Base-by-base conservation (phyloP, 2,888 invertebrate genomes). In the Eudemis profundana region DNA sequence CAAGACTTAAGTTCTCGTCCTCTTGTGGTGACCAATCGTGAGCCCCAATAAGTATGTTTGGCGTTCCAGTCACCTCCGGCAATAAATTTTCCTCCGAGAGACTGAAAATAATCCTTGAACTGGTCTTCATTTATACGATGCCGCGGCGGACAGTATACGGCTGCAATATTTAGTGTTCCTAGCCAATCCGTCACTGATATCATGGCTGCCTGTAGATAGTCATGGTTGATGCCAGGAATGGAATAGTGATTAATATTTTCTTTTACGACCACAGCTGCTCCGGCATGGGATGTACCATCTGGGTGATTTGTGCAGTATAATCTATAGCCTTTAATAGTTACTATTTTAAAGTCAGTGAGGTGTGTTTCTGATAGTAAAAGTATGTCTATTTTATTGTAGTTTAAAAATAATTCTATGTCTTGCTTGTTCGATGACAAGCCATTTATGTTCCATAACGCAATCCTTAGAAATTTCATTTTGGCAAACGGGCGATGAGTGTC, bases 381-480 rank as follows among this genome's bases (percentile, higher is more conserved):
- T 5, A 36, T 36, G n/a, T 36, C 36, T 36, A 36, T 36, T 36
- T 36, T 36, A 8, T 36, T 36, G 2, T 12, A 36, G n/a, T 36
- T 8, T 36, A 36, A 36, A 36, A 36, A 36, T 36, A 33, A 10
- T 19, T 51, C 36, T 2, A 51, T 5, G 7, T 51, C 51, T 27
- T 51, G 14, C 19, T 51, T 29, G 19, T 51, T 51, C 3, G 51
- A n/a, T 14, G 36, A n/a, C 15, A 51, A 19, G 17, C 51, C 51
- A 36, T 51, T 29, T 17, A 51, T 36, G 36, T 51, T 51, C 51
- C 51, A 51, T 29, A 12, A 4, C 4, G 36, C 70, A 17, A 72
- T 71, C 62, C 68, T 47, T 61, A 66, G 70, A 47, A 51, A 42
- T 46, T 47, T 23, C 14, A 46, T 51, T 46, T 51, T 36, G 19